phyloP scores from a whole-genome alignment of 2,888 invertebrate species.

The Sympetrum striolatum region DNA sequence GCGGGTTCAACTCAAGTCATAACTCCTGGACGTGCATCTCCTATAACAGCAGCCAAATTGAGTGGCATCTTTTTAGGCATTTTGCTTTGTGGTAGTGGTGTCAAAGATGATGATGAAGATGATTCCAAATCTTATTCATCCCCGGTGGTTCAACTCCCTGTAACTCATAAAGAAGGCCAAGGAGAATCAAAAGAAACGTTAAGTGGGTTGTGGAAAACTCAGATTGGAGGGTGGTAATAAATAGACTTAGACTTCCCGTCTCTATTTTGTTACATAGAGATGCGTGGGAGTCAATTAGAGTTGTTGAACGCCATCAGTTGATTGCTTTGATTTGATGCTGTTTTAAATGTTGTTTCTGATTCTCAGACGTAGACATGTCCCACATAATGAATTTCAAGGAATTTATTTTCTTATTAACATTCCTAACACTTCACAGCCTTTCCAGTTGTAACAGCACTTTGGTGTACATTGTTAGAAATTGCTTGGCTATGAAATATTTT shows the following conservation, averaged over 20 bases:
- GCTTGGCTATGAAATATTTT: background rate
- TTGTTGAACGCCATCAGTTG: slow-evolving; percentile 21
- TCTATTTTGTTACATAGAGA: background rate
- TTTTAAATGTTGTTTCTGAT: background rate
- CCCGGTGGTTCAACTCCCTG: background rate
- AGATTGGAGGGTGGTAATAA: background rate
- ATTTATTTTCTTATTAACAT: background rate
- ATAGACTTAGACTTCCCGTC: slow-evolving; percentile 25
- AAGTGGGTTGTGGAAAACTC: background rate
- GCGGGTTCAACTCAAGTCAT: background rate
- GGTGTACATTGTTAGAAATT: background rate
- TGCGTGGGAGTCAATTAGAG: slow-evolving; percentile 33
- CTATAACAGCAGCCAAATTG: slow-evolving; percentile 14
- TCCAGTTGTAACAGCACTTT: background rate
- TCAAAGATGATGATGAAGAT: background rate
- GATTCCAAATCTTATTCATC: background rate
- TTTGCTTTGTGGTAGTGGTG: background rate
- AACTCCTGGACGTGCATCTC: background rate
- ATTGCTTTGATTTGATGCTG: background rate
- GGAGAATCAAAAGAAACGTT: background rate
- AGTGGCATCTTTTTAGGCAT: slow-evolving; percentile 21
- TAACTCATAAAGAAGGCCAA: background rate
- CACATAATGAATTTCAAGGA: background rate
- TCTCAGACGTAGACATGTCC: background rate
- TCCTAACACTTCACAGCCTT: background rate